Evolutionary conservation across 2,113 vertebrate species (phyloP).

Genomic region (Osmerus eperlanus): DNA sequence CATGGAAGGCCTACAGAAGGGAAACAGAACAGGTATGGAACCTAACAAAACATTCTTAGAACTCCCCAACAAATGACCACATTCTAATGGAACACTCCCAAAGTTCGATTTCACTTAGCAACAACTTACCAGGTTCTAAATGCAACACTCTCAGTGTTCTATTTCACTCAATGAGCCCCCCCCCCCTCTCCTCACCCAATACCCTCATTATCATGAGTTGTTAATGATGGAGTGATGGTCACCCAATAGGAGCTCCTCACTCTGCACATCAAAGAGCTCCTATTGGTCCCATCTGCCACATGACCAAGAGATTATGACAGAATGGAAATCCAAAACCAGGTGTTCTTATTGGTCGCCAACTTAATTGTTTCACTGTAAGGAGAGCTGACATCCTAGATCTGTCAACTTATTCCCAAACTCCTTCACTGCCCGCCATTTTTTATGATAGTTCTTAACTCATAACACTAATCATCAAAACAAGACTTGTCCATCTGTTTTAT

Average conservation of each 20-base stretch:
- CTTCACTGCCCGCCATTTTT: too few species aligned
- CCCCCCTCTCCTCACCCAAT: neutral
- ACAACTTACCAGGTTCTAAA: neutral
- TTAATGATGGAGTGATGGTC: neutral
- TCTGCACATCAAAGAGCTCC: slow-evolving; percentile 14
- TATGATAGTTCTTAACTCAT: too few species aligned
- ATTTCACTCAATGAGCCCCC: neutral
- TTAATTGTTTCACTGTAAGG: too few species aligned
- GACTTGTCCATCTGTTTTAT: too few species aligned
- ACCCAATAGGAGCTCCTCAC: neutral
- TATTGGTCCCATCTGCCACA: neutral
- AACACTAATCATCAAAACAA: too few species aligned
- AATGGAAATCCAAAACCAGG: neutral
- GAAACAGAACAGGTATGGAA: slow-evolving; percentile 24
- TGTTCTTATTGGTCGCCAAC: too few species aligned
- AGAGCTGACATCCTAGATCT: too few species aligned
- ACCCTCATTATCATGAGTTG: neutral
- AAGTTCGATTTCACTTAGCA: neutral
- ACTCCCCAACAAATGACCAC: neutral
- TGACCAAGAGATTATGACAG: neutral
- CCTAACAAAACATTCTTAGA: too few species aligned
- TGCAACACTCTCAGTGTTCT: neutral
- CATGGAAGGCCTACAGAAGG: slow-evolving; percentile 55
- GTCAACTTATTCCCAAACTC: too few species aligned
- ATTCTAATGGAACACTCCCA: too few species aligned